These are phyloP conservation scores for Pogonomyrmex barbatus DNA, from an alignment of 1,140 invertebrate genomes.

Conservation along the genomic window DNA sequence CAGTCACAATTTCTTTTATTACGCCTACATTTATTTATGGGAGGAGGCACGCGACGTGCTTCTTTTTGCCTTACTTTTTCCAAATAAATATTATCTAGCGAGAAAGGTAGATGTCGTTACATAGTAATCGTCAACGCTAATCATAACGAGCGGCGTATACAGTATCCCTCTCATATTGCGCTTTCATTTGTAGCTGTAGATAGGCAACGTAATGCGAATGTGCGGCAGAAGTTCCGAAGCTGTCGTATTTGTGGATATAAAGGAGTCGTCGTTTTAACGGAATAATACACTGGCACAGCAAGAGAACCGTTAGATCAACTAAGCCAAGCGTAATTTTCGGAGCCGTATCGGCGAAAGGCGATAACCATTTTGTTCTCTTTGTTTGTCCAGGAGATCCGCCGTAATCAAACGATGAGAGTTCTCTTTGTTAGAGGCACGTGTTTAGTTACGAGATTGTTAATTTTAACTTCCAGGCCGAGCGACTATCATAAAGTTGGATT, in stretches of 20 bases:
- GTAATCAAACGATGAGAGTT: slow-evolving; percentile 61
- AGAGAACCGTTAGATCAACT: not conserved
- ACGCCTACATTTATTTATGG: not conserved
- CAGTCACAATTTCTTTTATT: not conserved
- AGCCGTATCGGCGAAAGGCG: not conserved
- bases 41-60: not conserved
- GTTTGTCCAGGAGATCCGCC: slow-evolving; percentile 7
- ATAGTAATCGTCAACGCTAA: too few species aligned
- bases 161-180: slow-evolving; percentile 1
- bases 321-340: slow-evolving; percentile 27
- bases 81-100: not conserved
- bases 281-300: not conserved
- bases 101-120: not conserved
- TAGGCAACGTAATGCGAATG: not conserved
- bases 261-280: not conserved
- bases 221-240: slow-evolving; percentile 11
- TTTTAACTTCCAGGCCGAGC: not conserved
- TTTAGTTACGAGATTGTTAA: not conserved
- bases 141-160: not conserved
- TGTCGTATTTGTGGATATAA: not conserved
- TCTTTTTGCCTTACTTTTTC: not conserved
- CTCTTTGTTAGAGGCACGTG: slow-evolving; percentile 65
- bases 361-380: not conserved
- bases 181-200: not conserved
- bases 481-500: slow-evolving; percentile 1